A percentile compares a stretch with the other conserved stretches of the same genome.
Evolutionary conservation across 2,888 invertebrate species (phyloP).

Genomic region (Eupithecia inturbata): DNA sequence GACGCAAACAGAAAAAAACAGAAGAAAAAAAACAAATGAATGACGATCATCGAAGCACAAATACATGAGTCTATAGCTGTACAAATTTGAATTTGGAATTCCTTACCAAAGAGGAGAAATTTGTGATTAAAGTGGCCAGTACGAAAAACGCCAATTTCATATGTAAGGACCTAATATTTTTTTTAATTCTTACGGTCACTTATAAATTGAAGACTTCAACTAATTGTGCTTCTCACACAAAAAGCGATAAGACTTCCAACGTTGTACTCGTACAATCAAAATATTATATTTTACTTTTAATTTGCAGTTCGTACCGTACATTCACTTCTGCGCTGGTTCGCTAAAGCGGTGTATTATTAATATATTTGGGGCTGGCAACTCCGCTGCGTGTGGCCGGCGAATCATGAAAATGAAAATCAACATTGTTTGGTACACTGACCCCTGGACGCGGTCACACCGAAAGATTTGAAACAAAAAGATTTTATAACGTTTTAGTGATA

Average conservation of each 20-base stretch:
- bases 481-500: background rate
- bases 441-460: constrained; percentile 26
- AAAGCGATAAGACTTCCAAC: background rate
- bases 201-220: too few species aligned
- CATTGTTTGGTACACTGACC: constrained; percentile 40
- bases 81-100: too few species aligned
- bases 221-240: too few species aligned
- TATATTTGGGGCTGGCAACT: constrained; percentile 53
- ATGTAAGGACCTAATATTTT: too few species aligned
- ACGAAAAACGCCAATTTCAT: too few species aligned
- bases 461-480: background rate
- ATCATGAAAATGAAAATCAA: constrained; percentile 50
- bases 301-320: background rate
- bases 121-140: too few species aligned
- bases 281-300: background rate
- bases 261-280: background rate
- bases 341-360: constrained; percentile 49
- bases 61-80: too few species aligned
- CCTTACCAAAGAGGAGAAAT: too few species aligned
- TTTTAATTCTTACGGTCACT: too few species aligned
- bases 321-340: background rate
- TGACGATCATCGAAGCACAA: too few species aligned
- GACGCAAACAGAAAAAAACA: too few species aligned
- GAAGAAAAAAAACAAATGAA: too few species aligned
- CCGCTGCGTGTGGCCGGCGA: constrained; percentile 52